Base-by-base conservation (phyloP, 2,888 invertebrate species). In the Nephrotoma flavescens region DNA sequence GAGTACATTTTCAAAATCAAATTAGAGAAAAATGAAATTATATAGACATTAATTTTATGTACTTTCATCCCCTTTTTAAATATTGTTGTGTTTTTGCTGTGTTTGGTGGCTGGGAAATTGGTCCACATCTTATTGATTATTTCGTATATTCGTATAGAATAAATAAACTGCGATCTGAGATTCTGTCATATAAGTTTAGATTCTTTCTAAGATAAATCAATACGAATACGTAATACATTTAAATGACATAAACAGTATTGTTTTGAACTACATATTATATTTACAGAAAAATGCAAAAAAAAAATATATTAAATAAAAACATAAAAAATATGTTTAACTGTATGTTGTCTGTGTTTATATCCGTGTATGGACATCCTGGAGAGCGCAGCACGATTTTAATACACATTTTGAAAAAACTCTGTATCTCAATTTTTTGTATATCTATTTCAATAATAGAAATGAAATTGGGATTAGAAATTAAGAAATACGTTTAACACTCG, bases 341-440 rank as follows among this genome's bases (percentile, higher is more conserved):
- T 84, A 84, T 84, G 84, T 84, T 84, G 84, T 84, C 84, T 84
- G 84, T 84, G 84, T 84, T 84, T 31, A 84, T 84, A 84, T 42
- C 84, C 84, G 84, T 84, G 84, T 84, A 84, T 84, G 84, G 84
- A 84, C 42, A 84, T 84, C 84, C 84, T 84, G 84, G 84, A 84
- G 84, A 84, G 84, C 84, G 41, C 84, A 84, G 84, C 84, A 84
- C 84, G 84, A 84, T 41, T 7, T 71, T 71, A 31, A 71, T 71
- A 71, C 31, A 71, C 31, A 71, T 71, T 71, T 71, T 9, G 31
- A 71, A 71, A 71, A 19, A 71, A 71, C 11, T 31, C 52, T 57
- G 19, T 57, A 57, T 19, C 52, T 19, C 52, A 15, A 15, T 15
- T 47, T 15, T 31, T 57, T 57, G 12, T 57, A 31, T 31, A 31